Evolutionary conservation across 2,797 vertebrate genomes (phyloP).

Genomic region (Tinamus major): DNA sequence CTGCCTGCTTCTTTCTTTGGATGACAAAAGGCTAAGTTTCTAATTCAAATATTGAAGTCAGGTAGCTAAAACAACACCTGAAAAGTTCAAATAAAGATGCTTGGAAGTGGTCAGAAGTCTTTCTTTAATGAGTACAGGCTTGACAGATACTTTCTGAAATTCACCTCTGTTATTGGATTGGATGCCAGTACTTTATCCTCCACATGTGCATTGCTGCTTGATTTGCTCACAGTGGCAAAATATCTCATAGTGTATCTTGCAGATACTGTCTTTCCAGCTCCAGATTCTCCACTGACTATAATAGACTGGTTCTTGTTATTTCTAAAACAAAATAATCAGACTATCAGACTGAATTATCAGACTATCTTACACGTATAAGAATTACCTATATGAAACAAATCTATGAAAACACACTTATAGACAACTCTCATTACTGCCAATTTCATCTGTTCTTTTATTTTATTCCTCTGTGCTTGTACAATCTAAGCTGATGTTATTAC

Average conservation of each 20-base stretch:
- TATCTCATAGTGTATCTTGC: slow-evolving; percentile 97
- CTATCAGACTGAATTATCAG: neutral
- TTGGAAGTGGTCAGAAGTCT: neutral
- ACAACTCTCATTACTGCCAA: neutral
- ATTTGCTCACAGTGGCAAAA: slow-evolving; percentile 96
- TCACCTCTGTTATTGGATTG: slow-evolving; percentile 96
- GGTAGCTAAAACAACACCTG: neutral
- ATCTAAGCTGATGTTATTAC: neutral
- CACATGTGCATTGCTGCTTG: slow-evolving; percentile 87
- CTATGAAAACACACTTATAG: neutral
- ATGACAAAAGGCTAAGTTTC: neutral
- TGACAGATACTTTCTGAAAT: neutral
- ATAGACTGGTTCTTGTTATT: slow-evolving; percentile 96
- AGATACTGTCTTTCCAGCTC: slow-evolving; percentile 97
- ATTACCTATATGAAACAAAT: neutral
- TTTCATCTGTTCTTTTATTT: neutral
- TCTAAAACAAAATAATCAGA: slow-evolving; percentile 76
- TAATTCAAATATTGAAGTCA: neutral
- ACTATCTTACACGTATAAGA: neutral
- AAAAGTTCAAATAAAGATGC: neutral
- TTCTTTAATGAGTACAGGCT: neutral
- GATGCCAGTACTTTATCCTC: slow-evolving; percentile 97
- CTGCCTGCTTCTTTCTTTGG: neutral
- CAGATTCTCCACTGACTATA: slow-evolving; percentile 97
- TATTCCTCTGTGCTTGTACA: neutral